A percentile compares a stretch with the other conserved stretches of the same genome.
phyloP scores from a whole-genome alignment of 2,888 invertebrate species.

The Spisula subtruncata region DNA sequence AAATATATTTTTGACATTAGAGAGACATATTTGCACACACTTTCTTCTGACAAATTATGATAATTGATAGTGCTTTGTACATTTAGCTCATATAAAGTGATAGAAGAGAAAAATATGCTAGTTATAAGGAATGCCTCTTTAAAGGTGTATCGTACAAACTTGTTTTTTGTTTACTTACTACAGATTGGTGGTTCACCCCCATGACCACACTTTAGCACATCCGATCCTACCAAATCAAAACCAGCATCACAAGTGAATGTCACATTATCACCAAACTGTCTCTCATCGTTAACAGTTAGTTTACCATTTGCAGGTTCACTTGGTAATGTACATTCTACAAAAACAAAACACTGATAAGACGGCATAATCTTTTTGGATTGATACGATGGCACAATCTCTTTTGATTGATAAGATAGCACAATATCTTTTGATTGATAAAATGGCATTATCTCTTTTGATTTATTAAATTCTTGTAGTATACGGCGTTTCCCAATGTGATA shows the following conservation, averaged over 20 bases:
- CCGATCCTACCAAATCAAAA: not conserved
- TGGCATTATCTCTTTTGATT: too few species aligned
- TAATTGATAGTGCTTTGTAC: too few species aligned
- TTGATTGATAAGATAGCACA: too few species aligned
- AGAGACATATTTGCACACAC: too few species aligned
- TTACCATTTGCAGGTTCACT: not conserved
- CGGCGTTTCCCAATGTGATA: too few species aligned
- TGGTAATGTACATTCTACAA: not conserved
- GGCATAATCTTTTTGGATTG: too few species aligned
- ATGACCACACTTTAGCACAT: not conserved
- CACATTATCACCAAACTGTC: not conserved
- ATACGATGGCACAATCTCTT: too few species aligned
- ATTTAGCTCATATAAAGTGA: not conserved
- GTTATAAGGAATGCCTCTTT: not conserved
- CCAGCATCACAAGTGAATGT: not conserved
- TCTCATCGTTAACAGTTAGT: not conserved
- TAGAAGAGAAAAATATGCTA: not conserved
- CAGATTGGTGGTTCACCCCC: not conserved
- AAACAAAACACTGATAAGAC: not conserved
- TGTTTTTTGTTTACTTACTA: not conserved
- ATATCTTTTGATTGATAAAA: too few species aligned
- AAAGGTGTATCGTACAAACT: not conserved
- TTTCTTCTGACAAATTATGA: too few species aligned
- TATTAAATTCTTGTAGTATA: too few species aligned
- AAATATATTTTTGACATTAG: too few species aligned